Percentiles rank a stretch among this genome's conserved stretches.
These are phyloP conservation scores for Drosophila pachea DNA, from an alignment of 1,140 invertebrate genomes.

Conservation along the genomic window DNA sequence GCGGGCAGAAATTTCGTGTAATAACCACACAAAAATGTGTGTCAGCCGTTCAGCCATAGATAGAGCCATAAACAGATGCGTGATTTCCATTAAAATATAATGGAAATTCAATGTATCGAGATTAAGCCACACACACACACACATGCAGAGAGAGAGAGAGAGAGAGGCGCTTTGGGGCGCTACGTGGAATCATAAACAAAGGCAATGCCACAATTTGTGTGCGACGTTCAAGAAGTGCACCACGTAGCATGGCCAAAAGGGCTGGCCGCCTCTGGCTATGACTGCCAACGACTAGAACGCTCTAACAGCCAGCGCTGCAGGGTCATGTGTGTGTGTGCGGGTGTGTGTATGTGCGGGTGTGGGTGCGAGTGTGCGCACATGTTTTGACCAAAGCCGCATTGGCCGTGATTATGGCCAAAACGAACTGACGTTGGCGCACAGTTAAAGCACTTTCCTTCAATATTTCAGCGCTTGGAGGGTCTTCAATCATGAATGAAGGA, in stretches of 20 bases:
- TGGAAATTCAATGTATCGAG: slow-evolving; percentile 64
- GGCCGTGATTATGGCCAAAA: slow-evolving; percentile 26
- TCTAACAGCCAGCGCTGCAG: background rate
- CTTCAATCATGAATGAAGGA: background rate
- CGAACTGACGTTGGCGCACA: slow-evolving; percentile 19
- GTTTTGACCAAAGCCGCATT: slow-evolving; percentile 26
- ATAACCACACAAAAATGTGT: slow-evolving; percentile 43
- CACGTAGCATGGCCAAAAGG: slow-evolving; percentile 44
- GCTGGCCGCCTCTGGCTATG: slow-evolving; percentile 27
- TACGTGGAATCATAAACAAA: slow-evolving; percentile 59
- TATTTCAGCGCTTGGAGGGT: slow-evolving; percentile 5
- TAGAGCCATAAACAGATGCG: slow-evolving; percentile 59
- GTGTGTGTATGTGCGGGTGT: background rate
- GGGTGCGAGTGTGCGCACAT: slow-evolving; percentile 9
- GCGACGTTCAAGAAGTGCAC: slow-evolving; percentile 32
- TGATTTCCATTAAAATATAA: slow-evolving; percentile 65
- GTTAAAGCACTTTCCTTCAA: slow-evolving; percentile 21
- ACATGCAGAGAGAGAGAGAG: background rate
- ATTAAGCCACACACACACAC: slow-evolving; percentile 35
- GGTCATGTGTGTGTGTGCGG: slow-evolving; percentile 3
- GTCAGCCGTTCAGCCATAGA: slow-evolving; percentile 38
- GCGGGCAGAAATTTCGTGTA: slow-evolving; percentile 11
- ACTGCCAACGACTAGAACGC: too few relatives aligned
- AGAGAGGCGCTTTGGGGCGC: slow-evolving; percentile 30
- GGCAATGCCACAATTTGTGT: slow-evolving; percentile 48